Percentiles rank a stretch among this genome's conserved stretches.
Evolutionary conservation across 2,797 vertebrate species (phyloP).

Genomic region (Premnoplex brunnescens): DNA sequence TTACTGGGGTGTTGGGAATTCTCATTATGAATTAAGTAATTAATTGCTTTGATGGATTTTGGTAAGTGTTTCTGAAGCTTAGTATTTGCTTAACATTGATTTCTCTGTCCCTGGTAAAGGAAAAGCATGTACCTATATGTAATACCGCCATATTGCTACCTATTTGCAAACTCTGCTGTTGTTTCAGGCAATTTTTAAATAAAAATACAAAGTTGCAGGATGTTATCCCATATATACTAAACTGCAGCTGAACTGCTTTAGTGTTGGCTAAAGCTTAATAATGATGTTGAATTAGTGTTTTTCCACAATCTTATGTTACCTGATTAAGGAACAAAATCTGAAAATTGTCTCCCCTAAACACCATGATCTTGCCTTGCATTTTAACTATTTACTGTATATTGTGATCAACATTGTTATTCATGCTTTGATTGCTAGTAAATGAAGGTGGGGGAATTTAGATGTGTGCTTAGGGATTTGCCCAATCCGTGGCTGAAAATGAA

Average conservation of each 20-base stretch:
- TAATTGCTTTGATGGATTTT: background rate
- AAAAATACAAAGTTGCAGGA: background rate
- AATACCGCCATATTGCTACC: background rate
- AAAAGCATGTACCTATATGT: background rate
- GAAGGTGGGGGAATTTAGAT: background rate
- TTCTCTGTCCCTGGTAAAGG: background rate
- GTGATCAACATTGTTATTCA: background rate
- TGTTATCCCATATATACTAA: background rate
- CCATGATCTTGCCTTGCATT: background rate
- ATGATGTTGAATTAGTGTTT: background rate
- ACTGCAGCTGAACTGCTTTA: background rate
- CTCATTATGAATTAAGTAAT: background rate
- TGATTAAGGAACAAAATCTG: background rate
- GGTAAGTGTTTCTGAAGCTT: background rate
- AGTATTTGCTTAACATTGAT: background rate
- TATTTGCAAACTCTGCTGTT: background rate
- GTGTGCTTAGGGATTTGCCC: background rate
- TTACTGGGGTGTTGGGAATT: background rate
- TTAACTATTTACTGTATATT: background rate
- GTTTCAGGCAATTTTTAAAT: background rate
- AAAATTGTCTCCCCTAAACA: background rate
- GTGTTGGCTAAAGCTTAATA: background rate
- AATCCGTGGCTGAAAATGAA: background rate
- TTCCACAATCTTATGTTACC: background rate
- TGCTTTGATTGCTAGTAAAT: background rate